These are phyloP conservation scores for Platichthys stellatus DNA, from an alignment of 2,113 vertebrate species.

Conservation along the genomic window DNA sequence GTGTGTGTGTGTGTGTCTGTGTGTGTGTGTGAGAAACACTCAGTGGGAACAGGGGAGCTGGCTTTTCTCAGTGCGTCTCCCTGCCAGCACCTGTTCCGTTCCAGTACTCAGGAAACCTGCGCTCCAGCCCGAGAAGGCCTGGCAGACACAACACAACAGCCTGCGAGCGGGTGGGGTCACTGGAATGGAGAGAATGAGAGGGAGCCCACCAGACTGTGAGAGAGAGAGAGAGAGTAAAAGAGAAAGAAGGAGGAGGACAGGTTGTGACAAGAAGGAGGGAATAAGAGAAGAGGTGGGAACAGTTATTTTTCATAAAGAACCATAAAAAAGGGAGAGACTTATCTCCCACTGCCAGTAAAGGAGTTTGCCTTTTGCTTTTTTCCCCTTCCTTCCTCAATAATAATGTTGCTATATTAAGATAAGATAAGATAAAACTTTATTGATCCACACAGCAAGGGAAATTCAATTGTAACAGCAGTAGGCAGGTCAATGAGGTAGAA, in stretches of 20 bases:
- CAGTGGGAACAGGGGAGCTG: conserved; percentile 76
- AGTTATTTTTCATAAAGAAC: conserved; percentile 24
- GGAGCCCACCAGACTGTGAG: not conserved
- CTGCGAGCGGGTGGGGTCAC: conserved; percentile 64
- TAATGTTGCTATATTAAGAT: too few species aligned
- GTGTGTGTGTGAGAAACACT: conserved; percentile 42
- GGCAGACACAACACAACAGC: conserved; percentile 81
- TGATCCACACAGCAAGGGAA: too few species aligned
- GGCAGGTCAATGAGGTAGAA: too few species aligned
- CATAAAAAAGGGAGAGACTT: not conserved
- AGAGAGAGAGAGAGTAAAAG: not conserved
- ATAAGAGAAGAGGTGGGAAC: not conserved
- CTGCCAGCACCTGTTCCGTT: conserved; percentile 79
- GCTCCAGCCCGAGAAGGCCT: conserved; percentile 71
- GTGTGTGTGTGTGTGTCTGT: conserved; percentile 24
- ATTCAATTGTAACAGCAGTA: too few species aligned
- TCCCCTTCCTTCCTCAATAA: too few species aligned
- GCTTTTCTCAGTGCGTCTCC: conserved; percentile 74
- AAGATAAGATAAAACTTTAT: too few species aligned
- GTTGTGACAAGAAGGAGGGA: conserved; percentile 25
- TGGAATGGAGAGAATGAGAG: conserved; percentile 31
- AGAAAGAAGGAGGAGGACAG: not conserved
- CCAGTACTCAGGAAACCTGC: conserved; percentile 78
- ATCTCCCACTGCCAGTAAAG: too few species aligned
- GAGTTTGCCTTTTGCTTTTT: too few species aligned